Conservation (phyloP, 1,140 invertebrate genomes). For the Diplogasteroides magnus region DNA sequence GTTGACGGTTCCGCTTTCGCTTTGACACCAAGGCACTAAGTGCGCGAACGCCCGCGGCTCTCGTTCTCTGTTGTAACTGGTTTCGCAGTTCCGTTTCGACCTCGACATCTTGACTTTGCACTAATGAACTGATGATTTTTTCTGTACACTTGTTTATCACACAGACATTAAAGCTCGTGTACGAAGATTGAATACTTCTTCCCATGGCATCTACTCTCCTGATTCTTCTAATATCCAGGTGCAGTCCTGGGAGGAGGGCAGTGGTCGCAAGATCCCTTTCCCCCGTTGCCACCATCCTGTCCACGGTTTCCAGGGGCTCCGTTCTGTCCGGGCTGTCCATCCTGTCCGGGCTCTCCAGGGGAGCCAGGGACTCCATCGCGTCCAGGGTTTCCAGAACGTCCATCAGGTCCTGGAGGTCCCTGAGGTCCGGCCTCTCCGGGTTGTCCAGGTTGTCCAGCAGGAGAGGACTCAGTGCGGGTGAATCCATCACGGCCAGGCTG, state of each 20-base stretch:
- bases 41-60: too few relatives aligned
- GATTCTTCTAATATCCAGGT: constrained; percentile 29
- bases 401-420: constrained; percentile 23
- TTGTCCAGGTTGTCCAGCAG: constrained; percentile 27
- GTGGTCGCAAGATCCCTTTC: constrained; percentile 26
- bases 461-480: constrained; percentile 8
- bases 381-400: constrained; percentile 25
- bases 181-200: too few relatives aligned
- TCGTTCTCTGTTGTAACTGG: too few relatives aligned
- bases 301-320: constrained; percentile 19
- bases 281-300: constrained; percentile 16
- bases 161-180: too few relatives aligned
- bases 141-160: too few relatives aligned
- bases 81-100: too few relatives aligned
- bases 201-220: too few relatives aligned
- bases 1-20: too few relatives aligned
- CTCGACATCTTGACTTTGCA: too few relatives aligned
- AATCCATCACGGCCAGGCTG: constrained; percentile 24
- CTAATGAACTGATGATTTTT: too few relatives aligned
- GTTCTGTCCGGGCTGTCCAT: constrained; percentile 25
- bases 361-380: constrained; percentile 20
- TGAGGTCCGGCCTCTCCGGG: constrained; percentile 22
- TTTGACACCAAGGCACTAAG: too few relatives aligned
- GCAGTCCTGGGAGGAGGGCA: constrained; percentile 25
- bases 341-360: constrained; percentile 20